Evolutionary conservation across 2,797 vertebrate genomes (phyloP), one percentile per base, ranked within the genome.

Genomic region (Microctenopoma lineatum): DNA sequence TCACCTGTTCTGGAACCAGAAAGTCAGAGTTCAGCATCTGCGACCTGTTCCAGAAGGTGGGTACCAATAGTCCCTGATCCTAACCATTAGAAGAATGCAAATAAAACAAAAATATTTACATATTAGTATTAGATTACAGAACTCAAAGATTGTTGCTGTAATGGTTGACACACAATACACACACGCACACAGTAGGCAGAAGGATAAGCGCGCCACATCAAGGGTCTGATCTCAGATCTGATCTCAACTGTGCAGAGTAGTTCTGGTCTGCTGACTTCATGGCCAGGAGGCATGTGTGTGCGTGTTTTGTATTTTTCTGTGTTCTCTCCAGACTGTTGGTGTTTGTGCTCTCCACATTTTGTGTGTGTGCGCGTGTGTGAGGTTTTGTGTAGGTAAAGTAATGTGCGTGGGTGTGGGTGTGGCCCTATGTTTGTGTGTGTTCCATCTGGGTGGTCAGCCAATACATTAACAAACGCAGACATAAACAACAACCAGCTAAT

Each of bases 381-480:
- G 27, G 16, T 18, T 55, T 13, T 32, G 50, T 52, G 50, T 52
- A n/a, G 1, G 12, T 59, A 5, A 4, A 7, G 12, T n/a, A 36
- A n/a, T 54, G 32, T 52, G 15, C 21, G 10, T 18, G 38, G 18
- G 38, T 46, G 18, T 65, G 58, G 46, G 41, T 36, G 25, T 36
- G 59, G 44, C n/a, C 44, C 9, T 46, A 1, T 21, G 18, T 45
- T 54, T 70, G 71, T 73, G 75, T 72, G 56, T 55, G 46, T 78
- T 77, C 69, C 74, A 70, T 77, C 70, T 86, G 84, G 85, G 85
- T 86, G 85, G 84, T 79, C 81, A 83, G 78, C 71, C 56, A 84
- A 77, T 70, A 68, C 70, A 77, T 83, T 73, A 71, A 70, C 39
- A 42, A 73, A 59, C 1, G 18, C 59, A 76, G 13, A 76, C 80